phyloP scores from a whole-genome alignment of 2,797 vertebrate genomes.

The Megaceryle alcyon region DNA sequence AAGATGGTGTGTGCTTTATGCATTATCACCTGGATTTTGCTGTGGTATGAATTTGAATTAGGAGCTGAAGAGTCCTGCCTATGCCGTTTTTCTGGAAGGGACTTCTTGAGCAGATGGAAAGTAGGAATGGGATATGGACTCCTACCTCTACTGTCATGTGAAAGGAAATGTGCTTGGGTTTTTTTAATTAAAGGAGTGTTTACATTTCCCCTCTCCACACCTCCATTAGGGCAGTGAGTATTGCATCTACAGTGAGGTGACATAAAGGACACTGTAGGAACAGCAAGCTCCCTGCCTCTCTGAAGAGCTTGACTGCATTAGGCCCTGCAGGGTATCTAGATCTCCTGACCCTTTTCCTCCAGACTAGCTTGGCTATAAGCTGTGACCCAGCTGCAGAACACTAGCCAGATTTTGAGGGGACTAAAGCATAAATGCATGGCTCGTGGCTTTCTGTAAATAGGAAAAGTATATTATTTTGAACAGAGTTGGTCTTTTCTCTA shows the following conservation, averaged over 20 bases:
- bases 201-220: neutral
- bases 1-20: neutral
- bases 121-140: neutral
- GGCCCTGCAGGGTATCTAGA: neutral
- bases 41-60: neutral
- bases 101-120: neutral
- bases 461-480: neutral
- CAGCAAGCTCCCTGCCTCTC: neutral
- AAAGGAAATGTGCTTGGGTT: neutral
- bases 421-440: neutral
- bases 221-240: rapidly evolving
- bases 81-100: neutral
- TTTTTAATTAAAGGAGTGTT: neutral
- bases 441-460: neutral
- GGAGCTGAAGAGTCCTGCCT: neutral
- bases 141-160: rapidly evolving
- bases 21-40: neutral
- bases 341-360: rapidly evolving
- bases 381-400: neutral
- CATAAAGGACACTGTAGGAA: neutral
- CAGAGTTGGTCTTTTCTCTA: neutral
- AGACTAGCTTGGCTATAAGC: neutral
- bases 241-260: rapidly evolving
- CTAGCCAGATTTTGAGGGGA: neutral
- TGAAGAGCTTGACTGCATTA: neutral